Conservation (phyloP, 2,797 vertebrate species). For the Melanogrammus aeglefinus region DNA sequence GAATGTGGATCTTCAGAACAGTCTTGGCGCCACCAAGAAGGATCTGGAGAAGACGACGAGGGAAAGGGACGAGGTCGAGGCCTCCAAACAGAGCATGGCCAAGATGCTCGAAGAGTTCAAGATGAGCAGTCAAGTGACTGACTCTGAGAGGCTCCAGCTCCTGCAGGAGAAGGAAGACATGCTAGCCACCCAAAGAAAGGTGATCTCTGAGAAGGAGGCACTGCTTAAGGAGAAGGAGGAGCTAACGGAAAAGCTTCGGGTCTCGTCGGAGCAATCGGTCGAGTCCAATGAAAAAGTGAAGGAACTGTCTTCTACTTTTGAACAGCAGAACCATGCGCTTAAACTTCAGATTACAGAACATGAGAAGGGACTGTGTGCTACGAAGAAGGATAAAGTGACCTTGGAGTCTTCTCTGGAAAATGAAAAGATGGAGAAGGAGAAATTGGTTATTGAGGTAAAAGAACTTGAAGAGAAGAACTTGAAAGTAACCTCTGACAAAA, state of each 20-base stretch:
- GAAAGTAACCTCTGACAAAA: constrained; percentile 65
- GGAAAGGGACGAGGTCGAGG: constrained; percentile 75
- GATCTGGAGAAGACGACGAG: constrained; percentile 62
- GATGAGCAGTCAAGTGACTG: constrained; percentile 76
- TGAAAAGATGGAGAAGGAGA: constrained; percentile 73
- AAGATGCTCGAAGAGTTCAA: constrained; percentile 82
- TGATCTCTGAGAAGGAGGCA: constrained; percentile 76
- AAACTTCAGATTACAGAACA: constrained; percentile 62
- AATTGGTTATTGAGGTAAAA: constrained; percentile 62
- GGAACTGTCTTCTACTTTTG: constrained; percentile 60
- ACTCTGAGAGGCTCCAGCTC: constrained; percentile 77
- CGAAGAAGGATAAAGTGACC: constrained; percentile 77
- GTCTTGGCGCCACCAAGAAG: constrained; percentile 60
- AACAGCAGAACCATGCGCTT: constrained; percentile 73
- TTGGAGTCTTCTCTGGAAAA: constrained; percentile 72
- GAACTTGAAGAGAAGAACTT: constrained; percentile 75
- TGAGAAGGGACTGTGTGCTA: constrained; percentile 69
- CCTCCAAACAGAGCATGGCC: constrained; percentile 73
- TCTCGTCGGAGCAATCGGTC: constrained; percentile 57
- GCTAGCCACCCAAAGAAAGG: constrained; percentile 71
- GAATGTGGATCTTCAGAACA: constrained; percentile 65
- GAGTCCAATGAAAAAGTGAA: constrained; percentile 58
- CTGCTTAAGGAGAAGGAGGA: constrained; percentile 73
- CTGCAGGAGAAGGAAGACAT: constrained; percentile 85
- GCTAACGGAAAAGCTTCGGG: constrained; percentile 68